phyloP scores from a whole-genome alignment of 2,797 vertebrate species.

The Philypnodon macrostomus region DNA sequence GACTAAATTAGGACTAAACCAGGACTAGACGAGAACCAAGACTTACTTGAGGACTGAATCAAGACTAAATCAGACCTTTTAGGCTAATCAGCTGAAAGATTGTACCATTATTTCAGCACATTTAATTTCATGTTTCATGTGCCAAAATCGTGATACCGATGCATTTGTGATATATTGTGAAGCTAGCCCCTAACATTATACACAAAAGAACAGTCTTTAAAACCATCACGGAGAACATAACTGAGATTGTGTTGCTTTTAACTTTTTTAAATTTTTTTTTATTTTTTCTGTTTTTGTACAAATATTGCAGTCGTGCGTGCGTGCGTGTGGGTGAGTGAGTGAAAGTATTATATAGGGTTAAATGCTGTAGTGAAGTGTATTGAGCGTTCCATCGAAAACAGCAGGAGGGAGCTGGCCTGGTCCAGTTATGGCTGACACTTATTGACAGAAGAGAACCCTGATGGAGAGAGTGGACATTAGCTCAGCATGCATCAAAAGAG shows the following conservation, averaged over 20 bases:
- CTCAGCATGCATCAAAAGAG: neutral
- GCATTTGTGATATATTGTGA: too few species aligned
- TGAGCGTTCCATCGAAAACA: slow-evolving; percentile 24
- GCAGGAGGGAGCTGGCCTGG: slow-evolving; percentile 10
- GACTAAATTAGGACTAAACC: too few species aligned
- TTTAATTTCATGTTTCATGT: too few species aligned
- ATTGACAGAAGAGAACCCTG: slow-evolving; percentile 13
- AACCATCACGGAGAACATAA: slow-evolving; percentile 7
- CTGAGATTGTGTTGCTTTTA: neutral
- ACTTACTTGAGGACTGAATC: too few species aligned
- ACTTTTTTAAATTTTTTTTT: neutral
- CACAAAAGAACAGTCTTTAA: slow-evolving; percentile 12
- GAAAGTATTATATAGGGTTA: neutral
- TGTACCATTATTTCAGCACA: too few species aligned
- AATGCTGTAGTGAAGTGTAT: slow-evolving; percentile 5
- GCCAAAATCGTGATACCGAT: too few species aligned
- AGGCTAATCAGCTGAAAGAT: too few species aligned
- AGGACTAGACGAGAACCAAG: too few species aligned
- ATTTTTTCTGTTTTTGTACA: neutral
- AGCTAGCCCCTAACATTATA: too few species aligned
- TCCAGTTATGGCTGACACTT: slow-evolving; percentile 28
- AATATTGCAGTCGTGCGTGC: too few species aligned
- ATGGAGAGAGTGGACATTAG: neutral
- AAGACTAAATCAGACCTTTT: too few species aligned
- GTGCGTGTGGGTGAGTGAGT: too few species aligned